Evolutionary conservation across 2,888 invertebrate genomes (phyloP).

Genomic region (Boloria euphrosyne): DNA sequence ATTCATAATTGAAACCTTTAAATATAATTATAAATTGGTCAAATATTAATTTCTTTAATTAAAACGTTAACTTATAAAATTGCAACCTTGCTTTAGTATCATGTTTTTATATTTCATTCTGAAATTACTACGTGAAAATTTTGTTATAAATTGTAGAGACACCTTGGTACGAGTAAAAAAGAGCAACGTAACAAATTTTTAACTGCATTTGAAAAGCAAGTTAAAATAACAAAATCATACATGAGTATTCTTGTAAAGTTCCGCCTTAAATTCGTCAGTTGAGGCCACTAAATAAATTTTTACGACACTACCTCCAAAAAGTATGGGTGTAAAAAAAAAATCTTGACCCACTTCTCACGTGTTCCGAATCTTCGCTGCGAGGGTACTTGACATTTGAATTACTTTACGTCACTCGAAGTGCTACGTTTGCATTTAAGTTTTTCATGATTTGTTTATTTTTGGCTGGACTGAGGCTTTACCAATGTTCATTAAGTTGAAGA

Average conservation of each 20-base stretch:
- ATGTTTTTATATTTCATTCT: no score
- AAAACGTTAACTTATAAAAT: no score
- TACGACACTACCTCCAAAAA: conserved; percentile 31
- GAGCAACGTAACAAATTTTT: no score
- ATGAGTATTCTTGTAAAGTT: conserved; percentile 6
- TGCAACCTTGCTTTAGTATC: no score
- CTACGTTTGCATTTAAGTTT: conserved; percentile 33
- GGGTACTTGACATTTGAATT: conserved; percentile 38
- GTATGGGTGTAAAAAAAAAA: conserved; percentile 29
- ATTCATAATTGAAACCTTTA: no score
- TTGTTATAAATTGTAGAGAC: no score
- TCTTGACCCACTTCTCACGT: conserved; percentile 40
- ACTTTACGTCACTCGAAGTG: conserved; percentile 38
- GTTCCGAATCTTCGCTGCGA: conserved; percentile 35
- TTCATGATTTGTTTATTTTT: conserved; percentile 18
- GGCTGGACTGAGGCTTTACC: neutral
- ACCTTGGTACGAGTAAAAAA: no score
- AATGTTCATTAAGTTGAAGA: neutral
- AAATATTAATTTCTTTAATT: no score
- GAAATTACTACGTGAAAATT: no score
- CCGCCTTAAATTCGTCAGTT: neutral
- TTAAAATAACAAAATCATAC: neutral
- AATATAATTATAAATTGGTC: no score
- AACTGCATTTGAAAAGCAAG: no score
- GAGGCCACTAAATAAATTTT: conserved; percentile 6